phyloP scores from a whole-genome alignment of 2,888 invertebrate species.

The Bursaphelenchus okinawaensis region DNA sequence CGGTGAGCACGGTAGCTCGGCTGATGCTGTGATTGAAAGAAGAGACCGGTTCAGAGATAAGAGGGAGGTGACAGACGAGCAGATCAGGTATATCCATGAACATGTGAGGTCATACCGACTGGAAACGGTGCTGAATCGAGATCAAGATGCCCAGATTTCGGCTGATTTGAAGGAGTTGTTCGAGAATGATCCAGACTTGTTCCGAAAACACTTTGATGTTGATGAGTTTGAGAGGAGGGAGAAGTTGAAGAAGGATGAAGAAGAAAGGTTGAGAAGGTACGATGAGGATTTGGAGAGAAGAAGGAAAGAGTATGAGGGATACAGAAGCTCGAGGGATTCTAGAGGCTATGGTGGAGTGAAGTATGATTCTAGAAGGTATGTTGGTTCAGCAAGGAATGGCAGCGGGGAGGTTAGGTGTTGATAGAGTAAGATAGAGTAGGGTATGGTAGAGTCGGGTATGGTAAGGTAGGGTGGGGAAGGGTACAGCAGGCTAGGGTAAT shows the following conservation, averaged over 20 bases:
- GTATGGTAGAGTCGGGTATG: too few relatives aligned
- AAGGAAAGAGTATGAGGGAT: background rate
- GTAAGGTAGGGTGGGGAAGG: too few relatives aligned
- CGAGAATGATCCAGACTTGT: conserved; percentile 8
- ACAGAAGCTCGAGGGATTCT: background rate
- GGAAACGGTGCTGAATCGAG: conserved; percentile 13
- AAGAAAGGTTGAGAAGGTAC: background rate
- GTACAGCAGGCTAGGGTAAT: too few relatives aligned
- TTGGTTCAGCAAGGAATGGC: too few relatives aligned
- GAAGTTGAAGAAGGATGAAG: background rate
- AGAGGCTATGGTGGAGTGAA: background rate
- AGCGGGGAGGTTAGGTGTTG: too few relatives aligned
- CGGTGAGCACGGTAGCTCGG: background rate
- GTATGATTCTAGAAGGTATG: too few relatives aligned
- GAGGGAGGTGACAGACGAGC: conserved; percentile 14
- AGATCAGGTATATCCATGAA: conserved; percentile 15
- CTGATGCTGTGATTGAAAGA: conserved; percentile 15
- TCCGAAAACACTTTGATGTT: conserved; percentile 2
- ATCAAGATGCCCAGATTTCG: conserved; percentile 6
- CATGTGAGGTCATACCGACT: conserved; percentile 17
- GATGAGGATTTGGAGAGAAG: background rate
- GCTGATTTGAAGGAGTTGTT: conserved; percentile 6
- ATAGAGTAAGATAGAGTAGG: too few relatives aligned
- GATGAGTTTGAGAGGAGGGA: background rate
- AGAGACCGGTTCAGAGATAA: conserved; percentile 16